Base-by-base conservation (phyloP, 2,113 vertebrate species). In the Lipophrys pholis region DNA sequence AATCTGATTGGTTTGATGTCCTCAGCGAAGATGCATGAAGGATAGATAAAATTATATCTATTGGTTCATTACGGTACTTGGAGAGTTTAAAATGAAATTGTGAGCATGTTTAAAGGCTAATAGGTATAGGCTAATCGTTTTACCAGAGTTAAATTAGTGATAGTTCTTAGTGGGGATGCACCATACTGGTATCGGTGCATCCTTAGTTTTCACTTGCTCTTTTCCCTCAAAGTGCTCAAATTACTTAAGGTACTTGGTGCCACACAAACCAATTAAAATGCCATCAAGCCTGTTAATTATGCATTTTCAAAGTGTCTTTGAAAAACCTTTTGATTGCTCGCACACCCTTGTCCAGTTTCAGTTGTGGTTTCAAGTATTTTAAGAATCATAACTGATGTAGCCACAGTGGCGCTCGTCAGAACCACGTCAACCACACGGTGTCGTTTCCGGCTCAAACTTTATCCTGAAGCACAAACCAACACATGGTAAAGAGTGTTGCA, bases 311-410 rank as follows among this genome's bases (percentile, higher is more conserved):
- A n/a, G 30, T n/a, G 14, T 30, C 7, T 51, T 66, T 77, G 5
- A 0, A 15, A 75, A 79, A 59, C 21, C 65, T 48, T 40, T 61
- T 16, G 57, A 73, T 71, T 43, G 55, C 11, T 16, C 36, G 8
- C n/a, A 16, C 14, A 53, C 38, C 8, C 30, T 64, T 74, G 36
- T 65, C 63, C 59, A 67, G 38, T 54, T 73, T 21, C 46, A 69
- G 46, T 36, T 71, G 56, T 53, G 65, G 65, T 65, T 83, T 75
- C 5, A 45, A 6, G 38, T 74, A 67, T 83, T 71, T 82, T 75
- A 87, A 70, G 61, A 50, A 30, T 52, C 8, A 16, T 41, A 65
- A 63, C 14, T 5, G 1, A 51, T 65, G 6, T 39, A 30, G 61
- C 80, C 59, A 46, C 59, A 63, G 2, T 39, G 38, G 45, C 43